Percentiles rank a stretch among this genome's conserved stretches.
Conservation (phyloP, 37 sponge, comb jelly and placozoan species). For the Agelas oroides region DNA sequence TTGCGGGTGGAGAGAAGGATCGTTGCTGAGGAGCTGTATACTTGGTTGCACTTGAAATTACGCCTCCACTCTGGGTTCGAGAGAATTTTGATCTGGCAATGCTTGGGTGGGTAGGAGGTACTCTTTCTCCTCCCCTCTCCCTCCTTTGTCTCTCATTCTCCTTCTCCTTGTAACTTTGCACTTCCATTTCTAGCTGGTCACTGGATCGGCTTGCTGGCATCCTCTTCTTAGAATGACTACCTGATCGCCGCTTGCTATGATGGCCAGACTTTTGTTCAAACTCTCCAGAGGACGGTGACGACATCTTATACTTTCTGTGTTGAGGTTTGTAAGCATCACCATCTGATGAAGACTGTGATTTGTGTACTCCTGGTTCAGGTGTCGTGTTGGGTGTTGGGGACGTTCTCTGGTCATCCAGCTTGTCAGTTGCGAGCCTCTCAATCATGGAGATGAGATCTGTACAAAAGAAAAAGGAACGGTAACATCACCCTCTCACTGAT, state of each 20-base stretch:
- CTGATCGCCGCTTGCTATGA: not conserved
- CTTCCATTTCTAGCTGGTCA: no score
- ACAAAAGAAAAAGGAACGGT: not conserved
- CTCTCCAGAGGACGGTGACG: no score
- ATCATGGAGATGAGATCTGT: constrained; percentile 69
- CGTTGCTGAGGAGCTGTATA: not conserved
- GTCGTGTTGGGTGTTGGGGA: constrained; percentile 23
- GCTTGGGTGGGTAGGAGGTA: no score
- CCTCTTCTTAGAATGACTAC: no score
- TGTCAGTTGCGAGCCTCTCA: constrained; percentile 40
- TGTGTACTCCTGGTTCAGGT: constrained; percentile 16
- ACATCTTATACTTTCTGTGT: not conserved
- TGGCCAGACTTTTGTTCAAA: no score
- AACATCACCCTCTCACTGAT: no score
- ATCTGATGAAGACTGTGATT: not conserved
- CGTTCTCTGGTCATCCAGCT: constrained; percentile 53
- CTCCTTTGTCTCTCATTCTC: no score
- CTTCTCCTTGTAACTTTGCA: no score
- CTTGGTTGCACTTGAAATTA: not conserved
- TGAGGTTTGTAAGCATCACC: not conserved
- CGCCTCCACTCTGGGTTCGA: constrained; percentile 23
- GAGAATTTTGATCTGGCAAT: not conserved
- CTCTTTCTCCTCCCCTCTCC: no score
- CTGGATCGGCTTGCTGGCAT: no score
- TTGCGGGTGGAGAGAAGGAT: constrained; percentile 40